Conservation (phyloP, 2,113 vertebrate genomes). For the Urocynchramus pylzowi region DNA sequence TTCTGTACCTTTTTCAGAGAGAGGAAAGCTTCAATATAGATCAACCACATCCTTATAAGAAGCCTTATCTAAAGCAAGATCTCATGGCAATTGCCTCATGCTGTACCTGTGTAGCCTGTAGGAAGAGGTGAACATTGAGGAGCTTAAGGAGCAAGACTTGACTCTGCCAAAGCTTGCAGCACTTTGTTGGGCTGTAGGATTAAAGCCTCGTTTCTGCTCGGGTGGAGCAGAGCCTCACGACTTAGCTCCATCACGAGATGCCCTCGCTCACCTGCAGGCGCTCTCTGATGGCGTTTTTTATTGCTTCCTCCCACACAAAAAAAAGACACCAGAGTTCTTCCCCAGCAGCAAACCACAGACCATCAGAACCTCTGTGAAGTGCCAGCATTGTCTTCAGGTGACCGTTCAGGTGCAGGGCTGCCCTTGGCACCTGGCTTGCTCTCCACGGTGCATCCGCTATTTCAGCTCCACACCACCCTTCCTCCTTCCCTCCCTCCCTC, state of each 20-base stretch:
- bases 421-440: slow-evolving; percentile 30
- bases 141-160: background rate
- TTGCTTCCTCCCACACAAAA: background rate
- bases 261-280: background rate
- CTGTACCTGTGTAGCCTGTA: background rate
- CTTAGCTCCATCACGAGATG: background rate
- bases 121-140: background rate
- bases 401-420: background rate
- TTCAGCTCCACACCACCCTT: background rate
- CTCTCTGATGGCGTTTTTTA: background rate
- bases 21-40: background rate
- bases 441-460: background rate
- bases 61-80: background rate
- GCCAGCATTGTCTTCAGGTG: background rate
- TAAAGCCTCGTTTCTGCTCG: rapidly evolving
- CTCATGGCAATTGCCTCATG: background rate
- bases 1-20: background rate
- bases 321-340: background rate
- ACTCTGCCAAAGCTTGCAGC: background rate
- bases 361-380: background rate
- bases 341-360: background rate
- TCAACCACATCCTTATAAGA: background rate
- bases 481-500: background rate
- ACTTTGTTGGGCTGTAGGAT: background rate
- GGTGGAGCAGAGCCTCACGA: background rate